Conservation (phyloP, 2,113 vertebrate genomes). For the Condylura cristata region DNA sequence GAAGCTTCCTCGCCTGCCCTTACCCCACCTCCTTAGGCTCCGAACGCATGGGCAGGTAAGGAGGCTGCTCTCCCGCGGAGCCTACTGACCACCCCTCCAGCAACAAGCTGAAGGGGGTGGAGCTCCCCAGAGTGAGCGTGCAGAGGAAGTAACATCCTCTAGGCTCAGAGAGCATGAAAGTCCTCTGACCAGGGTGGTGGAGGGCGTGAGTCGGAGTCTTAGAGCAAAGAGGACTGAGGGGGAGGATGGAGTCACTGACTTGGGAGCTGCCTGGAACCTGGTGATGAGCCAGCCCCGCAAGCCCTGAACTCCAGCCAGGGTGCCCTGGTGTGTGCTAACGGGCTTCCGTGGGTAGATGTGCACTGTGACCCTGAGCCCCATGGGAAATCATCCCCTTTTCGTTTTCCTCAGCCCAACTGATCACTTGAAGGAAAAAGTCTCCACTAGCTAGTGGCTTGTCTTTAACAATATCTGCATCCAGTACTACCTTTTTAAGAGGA, state of each 20-base stretch:
- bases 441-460: not conserved
- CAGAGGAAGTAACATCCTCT: not conserved
- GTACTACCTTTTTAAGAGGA: too few species aligned
- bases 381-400: not conserved
- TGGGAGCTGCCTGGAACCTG: not conserved
- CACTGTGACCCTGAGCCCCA: not conserved
- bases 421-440: not conserved
- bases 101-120: not conserved
- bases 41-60: not conserved
- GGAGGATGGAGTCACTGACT: not conserved
- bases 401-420: not conserved
- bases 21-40: not conserved
- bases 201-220: not conserved
- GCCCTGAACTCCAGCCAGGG: not conserved
- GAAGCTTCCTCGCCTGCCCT: too few species aligned
- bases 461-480: not conserved
- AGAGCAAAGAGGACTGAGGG: not conserved
- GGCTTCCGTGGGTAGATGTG: not conserved
- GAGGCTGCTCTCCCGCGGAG: not conserved
- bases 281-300: not conserved
- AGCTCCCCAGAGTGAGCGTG: not conserved
- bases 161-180: not conserved
- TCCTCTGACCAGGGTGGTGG: not conserved
- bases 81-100: not conserved
- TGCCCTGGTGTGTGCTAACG: not conserved